Percentiles rank a stretch among this genome's conserved stretches.
Evolutionary conservation across 2,113 vertebrate species (phyloP).

Genomic region (Epinephelus cyanopodus): DNA sequence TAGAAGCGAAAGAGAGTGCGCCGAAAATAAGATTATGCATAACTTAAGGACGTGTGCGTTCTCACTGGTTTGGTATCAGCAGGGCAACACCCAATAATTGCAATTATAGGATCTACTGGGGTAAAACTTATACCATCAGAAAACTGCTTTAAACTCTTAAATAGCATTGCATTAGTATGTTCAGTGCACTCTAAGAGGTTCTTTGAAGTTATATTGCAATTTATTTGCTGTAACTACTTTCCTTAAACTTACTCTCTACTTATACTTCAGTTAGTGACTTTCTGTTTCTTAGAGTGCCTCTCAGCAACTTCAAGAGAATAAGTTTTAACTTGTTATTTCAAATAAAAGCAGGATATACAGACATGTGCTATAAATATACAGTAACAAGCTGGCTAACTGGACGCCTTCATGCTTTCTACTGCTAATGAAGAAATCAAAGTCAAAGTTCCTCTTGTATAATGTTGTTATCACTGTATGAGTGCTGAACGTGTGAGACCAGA

Average conservation of each 20-base stretch:
- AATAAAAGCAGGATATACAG: neutral
- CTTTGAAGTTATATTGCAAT: constrained; percentile 58
- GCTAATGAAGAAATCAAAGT: neutral
- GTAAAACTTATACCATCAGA: neutral
- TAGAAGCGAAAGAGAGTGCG: neutral
- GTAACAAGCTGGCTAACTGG: neutral
- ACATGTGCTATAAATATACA: neutral
- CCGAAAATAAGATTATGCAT: neutral
- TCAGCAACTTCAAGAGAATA: constrained; percentile 15
- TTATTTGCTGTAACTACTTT: constrained; percentile 49
- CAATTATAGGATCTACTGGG: constrained; percentile 12
- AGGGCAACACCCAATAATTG: neutral
- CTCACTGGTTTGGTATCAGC: neutral
- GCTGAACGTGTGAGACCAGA: neutral
- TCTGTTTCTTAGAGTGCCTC: constrained; percentile 6
- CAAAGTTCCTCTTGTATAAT: neutral
- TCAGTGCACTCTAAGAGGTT: constrained; percentile 10
- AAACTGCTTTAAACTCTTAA: constrained; percentile 3
- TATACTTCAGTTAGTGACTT: constrained; percentile 22
- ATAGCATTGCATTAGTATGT: constrained; percentile 52
- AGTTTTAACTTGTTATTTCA: neutral
- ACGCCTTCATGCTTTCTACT: neutral
- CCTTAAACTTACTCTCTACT: constrained; percentile 16
- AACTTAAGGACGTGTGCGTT: constrained; percentile 14
- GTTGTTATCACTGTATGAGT: neutral